Evolutionary conservation across 2,888 invertebrate genomes (phyloP).

Genomic region (Polylopha cassiicola): DNA sequence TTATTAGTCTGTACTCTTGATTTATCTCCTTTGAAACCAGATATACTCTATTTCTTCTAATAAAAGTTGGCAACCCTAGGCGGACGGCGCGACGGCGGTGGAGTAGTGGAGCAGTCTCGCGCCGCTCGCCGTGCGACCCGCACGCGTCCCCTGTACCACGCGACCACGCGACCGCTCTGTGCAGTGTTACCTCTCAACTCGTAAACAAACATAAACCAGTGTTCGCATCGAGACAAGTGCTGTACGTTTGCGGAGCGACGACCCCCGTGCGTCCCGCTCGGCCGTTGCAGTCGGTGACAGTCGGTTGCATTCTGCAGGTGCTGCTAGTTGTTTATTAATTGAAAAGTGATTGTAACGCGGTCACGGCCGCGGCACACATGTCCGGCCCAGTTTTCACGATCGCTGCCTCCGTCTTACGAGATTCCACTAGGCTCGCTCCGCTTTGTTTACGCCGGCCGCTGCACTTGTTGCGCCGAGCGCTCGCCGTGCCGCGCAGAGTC

Average conservation of each 20-base stretch:
- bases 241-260: conserved; percentile 47
- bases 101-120: conserved; percentile 48
- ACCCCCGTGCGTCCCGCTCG: conserved; percentile 45
- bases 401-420: conserved; percentile 49
- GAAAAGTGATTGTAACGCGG: conserved; percentile 76
- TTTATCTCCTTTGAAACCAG: too few species aligned
- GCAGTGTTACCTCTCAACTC: background rate
- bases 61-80: too few species aligned
- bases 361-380: conserved; percentile 74
- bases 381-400: conserved; percentile 75
- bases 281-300: conserved; percentile 44
- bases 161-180: conserved; percentile 48
- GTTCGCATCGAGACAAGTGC: conserved; percentile 33
- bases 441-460: conserved; percentile 59
- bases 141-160: conserved; percentile 31
- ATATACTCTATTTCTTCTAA: too few species aligned
- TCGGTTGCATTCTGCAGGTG: conserved; percentile 72
- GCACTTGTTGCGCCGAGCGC: conserved; percentile 35
- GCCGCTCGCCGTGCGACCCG: conserved; percentile 36
- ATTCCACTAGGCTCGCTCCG: conserved; percentile 53
- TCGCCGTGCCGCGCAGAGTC: conserved; percentile 52
- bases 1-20: too few species aligned
- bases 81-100: background rate
- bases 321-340: conserved; percentile 70
- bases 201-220: conserved; percentile 5